Conservation (phyloP, 2,113 vertebrate genomes). For the Neolamprologus brichardi region DNA sequence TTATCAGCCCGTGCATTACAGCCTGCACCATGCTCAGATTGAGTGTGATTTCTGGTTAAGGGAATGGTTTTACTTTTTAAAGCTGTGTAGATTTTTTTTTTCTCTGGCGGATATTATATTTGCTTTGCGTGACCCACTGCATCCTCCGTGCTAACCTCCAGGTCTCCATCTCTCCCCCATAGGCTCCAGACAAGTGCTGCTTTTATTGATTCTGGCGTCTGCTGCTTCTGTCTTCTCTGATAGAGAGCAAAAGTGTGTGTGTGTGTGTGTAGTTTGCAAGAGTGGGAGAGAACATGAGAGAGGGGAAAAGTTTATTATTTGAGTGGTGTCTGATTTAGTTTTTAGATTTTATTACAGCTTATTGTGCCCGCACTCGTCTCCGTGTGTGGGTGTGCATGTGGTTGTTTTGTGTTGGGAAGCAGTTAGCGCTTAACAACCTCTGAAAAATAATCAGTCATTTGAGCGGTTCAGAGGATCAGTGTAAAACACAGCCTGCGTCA, state of each 20-base stretch:
- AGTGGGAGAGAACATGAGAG: background rate
- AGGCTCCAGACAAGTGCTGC: slow-evolving; percentile 54
- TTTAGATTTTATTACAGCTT: slow-evolving; percentile 8
- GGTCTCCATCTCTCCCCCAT: background rate
- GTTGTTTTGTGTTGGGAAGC: background rate
- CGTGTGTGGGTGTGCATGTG: background rate
- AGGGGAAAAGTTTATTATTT: background rate
- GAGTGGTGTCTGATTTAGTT: slow-evolving; percentile 5
- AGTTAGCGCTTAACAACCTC: slow-evolving; percentile 42
- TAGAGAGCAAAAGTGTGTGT: background rate
- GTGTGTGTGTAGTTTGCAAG: background rate
- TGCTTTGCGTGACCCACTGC: slow-evolving; percentile 11
- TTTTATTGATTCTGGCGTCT: slow-evolving; percentile 70
- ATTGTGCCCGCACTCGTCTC: background rate
- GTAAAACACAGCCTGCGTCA: slow-evolving; percentile 72
- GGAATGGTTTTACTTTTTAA: slow-evolving; percentile 10
- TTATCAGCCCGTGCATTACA: background rate
- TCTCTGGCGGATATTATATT: slow-evolving; percentile 20
- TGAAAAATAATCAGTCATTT: slow-evolving; percentile 59
- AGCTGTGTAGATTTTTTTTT: slow-evolving; percentile 27
- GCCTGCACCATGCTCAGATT: background rate
- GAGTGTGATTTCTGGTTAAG: slow-evolving; percentile 9
- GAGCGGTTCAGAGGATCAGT: slow-evolving; percentile 52
- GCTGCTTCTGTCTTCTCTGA: slow-evolving; percentile 45
- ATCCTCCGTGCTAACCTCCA: slow-evolving; percentile 2